These are phyloP conservation scores for Pachydiplax longipennis DNA, from an alignment of 2,888 invertebrate genomes.

Conservation along the genomic window DNA sequence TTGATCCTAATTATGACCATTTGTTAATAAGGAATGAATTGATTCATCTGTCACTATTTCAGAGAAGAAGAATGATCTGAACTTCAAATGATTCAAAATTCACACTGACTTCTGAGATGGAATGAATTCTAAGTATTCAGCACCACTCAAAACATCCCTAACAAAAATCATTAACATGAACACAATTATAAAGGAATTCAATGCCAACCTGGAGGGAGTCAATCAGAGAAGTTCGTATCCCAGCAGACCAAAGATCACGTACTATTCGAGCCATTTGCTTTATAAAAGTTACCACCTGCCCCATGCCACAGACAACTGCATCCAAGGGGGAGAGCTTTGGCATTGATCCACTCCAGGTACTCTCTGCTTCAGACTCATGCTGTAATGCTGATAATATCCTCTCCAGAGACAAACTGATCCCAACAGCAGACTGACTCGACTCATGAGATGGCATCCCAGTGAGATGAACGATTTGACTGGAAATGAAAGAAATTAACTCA, in stretches of 20 bases:
- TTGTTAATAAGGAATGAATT: no score
- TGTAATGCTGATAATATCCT: slow-evolving; percentile 72
- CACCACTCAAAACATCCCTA: background rate
- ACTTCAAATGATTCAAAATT: no score
- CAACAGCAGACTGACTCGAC: slow-evolving; percentile 56
- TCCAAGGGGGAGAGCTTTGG: slow-evolving; percentile 62
- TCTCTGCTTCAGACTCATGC: slow-evolving; percentile 60
- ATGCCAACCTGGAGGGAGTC: slow-evolving; percentile 62
- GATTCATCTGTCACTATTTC: no score
- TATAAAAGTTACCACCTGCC: slow-evolving; percentile 60
- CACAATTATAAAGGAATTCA: background rate
- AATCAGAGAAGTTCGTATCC: slow-evolving; percentile 70
- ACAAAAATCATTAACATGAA: background rate
- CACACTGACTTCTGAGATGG: no score
- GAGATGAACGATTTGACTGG: background rate
- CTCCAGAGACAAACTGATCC: slow-evolving; percentile 86
- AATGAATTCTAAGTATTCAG: no score
- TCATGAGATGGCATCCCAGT: slow-evolving; percentile 24
- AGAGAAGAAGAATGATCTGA: no score
- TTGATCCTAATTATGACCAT: no score
- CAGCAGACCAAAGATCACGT: slow-evolving; percentile 75
- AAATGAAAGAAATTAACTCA: background rate
- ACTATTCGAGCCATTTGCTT: slow-evolving; percentile 65
- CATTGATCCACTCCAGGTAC: background rate
- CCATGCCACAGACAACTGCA: slow-evolving; percentile 72